Conservation (phyloP, 1,140 invertebrate genomes). For the Acromyrmex heyeri region DNA sequence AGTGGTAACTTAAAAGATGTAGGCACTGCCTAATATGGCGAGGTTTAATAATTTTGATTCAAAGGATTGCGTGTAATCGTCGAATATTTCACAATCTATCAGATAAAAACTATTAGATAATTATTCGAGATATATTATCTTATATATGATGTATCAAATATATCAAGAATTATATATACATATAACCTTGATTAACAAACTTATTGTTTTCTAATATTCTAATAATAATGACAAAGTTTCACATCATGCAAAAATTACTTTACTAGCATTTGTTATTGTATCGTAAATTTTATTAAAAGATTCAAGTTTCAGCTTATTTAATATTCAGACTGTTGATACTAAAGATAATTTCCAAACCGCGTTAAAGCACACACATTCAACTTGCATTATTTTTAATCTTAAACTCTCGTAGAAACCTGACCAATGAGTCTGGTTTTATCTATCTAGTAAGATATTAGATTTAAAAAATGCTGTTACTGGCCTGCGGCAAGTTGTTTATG, state of each 20-base stretch:
- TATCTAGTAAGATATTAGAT: neutral
- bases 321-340: slow-evolving; percentile 1
- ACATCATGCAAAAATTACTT: neutral
- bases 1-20: slow-evolving; percentile 60
- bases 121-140: neutral
- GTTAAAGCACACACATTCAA: slow-evolving; percentile 1
- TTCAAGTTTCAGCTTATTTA: neutral
- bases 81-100: neutral
- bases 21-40: slow-evolving; percentile 70
- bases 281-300: neutral
- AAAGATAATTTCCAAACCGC: neutral
- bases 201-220: slow-evolving; percentile 1
- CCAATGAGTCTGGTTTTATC: neutral
- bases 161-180: slow-evolving; percentile 1
- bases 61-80: neutral
- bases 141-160: neutral
- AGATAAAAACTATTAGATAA: neutral
- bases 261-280: neutral
- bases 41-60: slow-evolving; percentile 26
- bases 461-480: slow-evolving; percentile 12
- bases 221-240: slow-evolving; percentile 6
- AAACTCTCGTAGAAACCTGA: neutral
- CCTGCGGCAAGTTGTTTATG: slow-evolving; percentile 6
- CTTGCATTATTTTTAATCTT: slow-evolving; percentile 31
- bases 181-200: neutral